Base-by-base conservation (phyloP, 2,113 vertebrate genomes). In the Crotalus viridis region DNA sequence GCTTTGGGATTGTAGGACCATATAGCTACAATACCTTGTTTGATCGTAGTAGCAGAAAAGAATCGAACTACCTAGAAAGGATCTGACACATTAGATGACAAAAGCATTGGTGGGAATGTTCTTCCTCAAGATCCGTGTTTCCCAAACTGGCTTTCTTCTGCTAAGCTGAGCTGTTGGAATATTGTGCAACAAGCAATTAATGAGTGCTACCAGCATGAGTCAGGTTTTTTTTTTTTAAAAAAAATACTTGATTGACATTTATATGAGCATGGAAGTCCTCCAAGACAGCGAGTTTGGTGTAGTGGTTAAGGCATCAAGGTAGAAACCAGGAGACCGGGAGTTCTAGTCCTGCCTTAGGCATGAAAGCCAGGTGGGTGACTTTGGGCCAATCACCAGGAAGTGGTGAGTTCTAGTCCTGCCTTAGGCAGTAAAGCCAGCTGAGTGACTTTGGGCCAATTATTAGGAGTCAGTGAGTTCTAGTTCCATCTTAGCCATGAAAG, bases 401-500 rank as follows among this genome's bases (percentile, higher is more conserved):
- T 10, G 0, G 10, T 24, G 61, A 64, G 26, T n/a, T 64, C 26
- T n/a, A n/a, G 61, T 64, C 3, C 59, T 28, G 10, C 24, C 24
- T 61, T 28, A 64, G 59, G 26, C 10, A 64, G 5, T 10, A 1
- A 64, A 64, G 4, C 4, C 10, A 0, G 0, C 3, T 28, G 61
- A 10, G 61, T 64, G 61, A n/a, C 61, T 64, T 22, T 64, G 26
- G 24, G 61, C 10, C 59, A 59, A 10, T 24, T 7, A 59, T 2
- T 2, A 28, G 26, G 61, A 64, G 3, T 5, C 1, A 1, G 22
- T 61, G 10, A 13, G 26, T 28, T 64, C 61, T 10, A 61, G 57
- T 26, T 1, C 57, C 0, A 0, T 1, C 8, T 26, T 61, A 61
- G 2, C 0, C 24, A 26, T 26, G 24, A 3, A 61, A 61, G 22